Evolutionary conservation across 2,113 vertebrate species (phyloP), one percentile per base, ranked within the genome.

Genomic region (Xenopus borealis): DNA sequence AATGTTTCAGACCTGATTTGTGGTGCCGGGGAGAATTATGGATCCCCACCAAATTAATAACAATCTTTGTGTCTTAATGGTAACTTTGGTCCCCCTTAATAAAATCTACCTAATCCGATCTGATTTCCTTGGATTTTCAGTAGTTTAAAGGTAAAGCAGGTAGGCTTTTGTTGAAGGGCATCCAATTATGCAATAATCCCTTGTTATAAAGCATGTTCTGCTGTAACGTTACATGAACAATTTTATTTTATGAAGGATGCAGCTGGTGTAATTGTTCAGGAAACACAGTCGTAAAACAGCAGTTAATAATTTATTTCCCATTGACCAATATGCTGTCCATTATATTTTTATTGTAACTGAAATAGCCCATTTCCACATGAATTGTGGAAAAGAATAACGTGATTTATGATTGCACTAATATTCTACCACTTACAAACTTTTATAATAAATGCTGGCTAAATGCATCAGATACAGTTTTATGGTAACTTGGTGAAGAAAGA

Each of bases 71-170:
- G 70, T 59, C 83, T 89, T 89, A 86, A 89, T 81, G 80, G 81
- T 80, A 77, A 76, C 87, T 82, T 83, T 73, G 82, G 75, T 83
- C 40, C 81, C 82, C 83, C 87, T 84, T 82, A 75, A 71, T 83
- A 81, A 85, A 83, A 83, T 85, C 86, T 85, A 86, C 88, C 85
- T 88, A 88, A 88, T 86, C 83, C 83, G 71, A 81, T 87, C 74
- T 85, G 89, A 83, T 86, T 85, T 90, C 81, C 84, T 72, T 82
- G 84, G 82, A 33, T 0, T 85, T 87, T 83, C 81, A 84, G 87
- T 72, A 69, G 84, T 86, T 82, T 81, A 81, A 80, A 85, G 79
- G 75, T 80, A 72, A 64, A 47, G 3, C 71, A 78, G 82, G 78
- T 83, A 77, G 76, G 80, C 83, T 85, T 82, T 76, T 80, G 82